Base-by-base conservation (phyloP, 2,797 vertebrate genomes). In the Benthosema pterotum region DNA sequence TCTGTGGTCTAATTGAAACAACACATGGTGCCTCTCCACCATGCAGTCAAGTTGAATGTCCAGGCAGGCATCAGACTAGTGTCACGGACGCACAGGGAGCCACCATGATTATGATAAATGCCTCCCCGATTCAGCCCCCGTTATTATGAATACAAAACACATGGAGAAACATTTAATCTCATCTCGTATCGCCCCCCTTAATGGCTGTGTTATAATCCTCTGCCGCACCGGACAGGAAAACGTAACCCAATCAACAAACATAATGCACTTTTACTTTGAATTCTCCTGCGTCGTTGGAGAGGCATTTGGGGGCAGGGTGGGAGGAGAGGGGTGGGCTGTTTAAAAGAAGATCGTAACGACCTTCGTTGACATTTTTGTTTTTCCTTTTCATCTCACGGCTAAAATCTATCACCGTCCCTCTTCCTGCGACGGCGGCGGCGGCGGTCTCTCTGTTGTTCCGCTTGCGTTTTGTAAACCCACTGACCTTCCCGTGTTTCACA, bases 1-100 rank as follows among this genome's bases (percentile, higher is more conserved):
- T 80, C 84, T 72, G 60, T 0, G 46, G 57, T 71, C 75, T 84
- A 85, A 91, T 86, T 80, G 85, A 87, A 80, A 86, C 76, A 80
- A 60, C 89, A 89, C 84, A 82, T 85, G 85, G 85, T 73, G 69
- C 78, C 65, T 58, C 67, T 0, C 22, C 22, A 2, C 22, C 22
- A 25, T 32, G 28, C 32, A 69, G 71, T 80, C 81, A 84, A 73
- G 81, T 82, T 85, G 69, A 81, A 74, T 60, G 69, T 68, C 65
- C 63, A 72, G 63, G 77, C 85, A 79, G 83, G 83, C 76, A 78
- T 80, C 71, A 74, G 57, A 17, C 22, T n/a, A 38, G 69, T 22
- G 60, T 71, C 17, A 6, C 19, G 55, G 2, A 61, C 19, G 55
- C 2, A 61, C 62, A 78, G 67, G 54, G 49, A 66, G 53, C 45